Percentiles rank a stretch among this genome's conserved stretches.
These are phyloP conservation scores for Cephus pygmeus DNA, from an alignment of 2,888 invertebrate species.

Conservation along the genomic window DNA sequence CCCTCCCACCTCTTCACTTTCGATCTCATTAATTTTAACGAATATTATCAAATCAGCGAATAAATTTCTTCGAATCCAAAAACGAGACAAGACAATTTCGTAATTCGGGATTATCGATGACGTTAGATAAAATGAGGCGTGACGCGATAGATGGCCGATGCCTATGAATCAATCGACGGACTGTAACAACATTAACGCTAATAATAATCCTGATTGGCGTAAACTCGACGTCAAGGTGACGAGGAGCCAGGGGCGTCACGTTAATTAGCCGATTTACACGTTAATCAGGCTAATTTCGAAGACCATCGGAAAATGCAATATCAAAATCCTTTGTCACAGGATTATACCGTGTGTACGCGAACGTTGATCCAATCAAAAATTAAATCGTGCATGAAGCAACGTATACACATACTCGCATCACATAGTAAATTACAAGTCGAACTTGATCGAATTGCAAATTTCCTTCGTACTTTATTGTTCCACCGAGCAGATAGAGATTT, in stretches of 20 bases:
- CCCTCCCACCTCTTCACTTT: too few species aligned
- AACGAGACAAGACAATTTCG: not conserved
- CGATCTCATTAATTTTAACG: too few species aligned
- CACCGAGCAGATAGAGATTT: too few species aligned
- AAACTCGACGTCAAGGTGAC: not conserved
- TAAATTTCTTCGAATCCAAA: not conserved
- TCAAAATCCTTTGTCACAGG: not conserved
- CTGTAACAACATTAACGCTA: not conserved
- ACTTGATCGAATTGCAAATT: too few species aligned
- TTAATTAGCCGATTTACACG: not conserved
- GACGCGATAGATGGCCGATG: not conserved
- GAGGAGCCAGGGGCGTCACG: not conserved
- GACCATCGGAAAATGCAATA: not conserved
- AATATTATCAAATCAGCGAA: not conserved
- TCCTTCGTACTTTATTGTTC: too few species aligned
- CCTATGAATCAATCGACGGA: not conserved
- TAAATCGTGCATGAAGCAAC: not conserved
- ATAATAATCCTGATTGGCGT: not conserved
- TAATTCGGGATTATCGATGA: not conserved
- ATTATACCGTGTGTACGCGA: not conserved
- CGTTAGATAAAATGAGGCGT: not conserved
- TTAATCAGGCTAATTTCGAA: not conserved
- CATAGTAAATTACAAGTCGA: too few species aligned
- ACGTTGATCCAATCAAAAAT: not conserved
- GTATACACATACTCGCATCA: too few species aligned